Evolutionary conservation across 1,140 invertebrate genomes (phyloP).

Genomic region (Telenomus remus): DNA sequence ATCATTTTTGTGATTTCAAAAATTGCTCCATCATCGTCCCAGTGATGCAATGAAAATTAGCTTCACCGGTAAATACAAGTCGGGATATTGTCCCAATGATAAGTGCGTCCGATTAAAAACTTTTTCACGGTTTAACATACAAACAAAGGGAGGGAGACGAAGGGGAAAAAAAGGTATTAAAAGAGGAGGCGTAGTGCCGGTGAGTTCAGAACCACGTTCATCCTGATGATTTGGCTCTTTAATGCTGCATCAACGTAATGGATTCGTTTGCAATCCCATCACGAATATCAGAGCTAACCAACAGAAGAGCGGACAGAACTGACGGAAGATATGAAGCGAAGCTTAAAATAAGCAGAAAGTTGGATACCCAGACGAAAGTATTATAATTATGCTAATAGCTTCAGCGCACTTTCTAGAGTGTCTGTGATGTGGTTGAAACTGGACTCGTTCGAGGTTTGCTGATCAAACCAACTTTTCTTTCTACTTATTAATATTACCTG

Average conservation of each 20-base stretch:
- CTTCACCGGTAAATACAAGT: slow-evolving; percentile 7
- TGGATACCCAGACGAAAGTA: slow-evolving; percentile 70
- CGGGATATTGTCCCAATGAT: slow-evolving; percentile 29
- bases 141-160: slow-evolving; percentile 22
- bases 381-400: slow-evolving; percentile 77
- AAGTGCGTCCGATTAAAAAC: slow-evolving; percentile 48
- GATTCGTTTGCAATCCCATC: slow-evolving; percentile 71
- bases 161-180: slow-evolving; percentile 22
- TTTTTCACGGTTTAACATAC: slow-evolving; percentile 48
- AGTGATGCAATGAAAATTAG: neutral
- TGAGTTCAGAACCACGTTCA: slow-evolving; percentile 61
- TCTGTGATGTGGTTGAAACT: slow-evolving; percentile 73
- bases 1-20: too few species aligned
- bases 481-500: slow-evolving; percentile 68
- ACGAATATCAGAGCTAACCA: slow-evolving; percentile 66
- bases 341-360: slow-evolving; percentile 75
- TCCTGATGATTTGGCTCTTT: slow-evolving; percentile 68
- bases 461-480: slow-evolving; percentile 74
- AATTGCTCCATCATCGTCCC: too few species aligned
- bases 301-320: slow-evolving; percentile 59
- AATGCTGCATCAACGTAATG: slow-evolving; percentile 73
- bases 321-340: slow-evolving; percentile 59
- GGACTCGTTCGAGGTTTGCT: slow-evolving; percentile 66
- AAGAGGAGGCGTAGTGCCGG: slow-evolving; percentile 50
- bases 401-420: slow-evolving; percentile 63